Evolutionary conservation across 2,113 vertebrate species (phyloP).

Genomic region (Tinamus guttatus): DNA sequence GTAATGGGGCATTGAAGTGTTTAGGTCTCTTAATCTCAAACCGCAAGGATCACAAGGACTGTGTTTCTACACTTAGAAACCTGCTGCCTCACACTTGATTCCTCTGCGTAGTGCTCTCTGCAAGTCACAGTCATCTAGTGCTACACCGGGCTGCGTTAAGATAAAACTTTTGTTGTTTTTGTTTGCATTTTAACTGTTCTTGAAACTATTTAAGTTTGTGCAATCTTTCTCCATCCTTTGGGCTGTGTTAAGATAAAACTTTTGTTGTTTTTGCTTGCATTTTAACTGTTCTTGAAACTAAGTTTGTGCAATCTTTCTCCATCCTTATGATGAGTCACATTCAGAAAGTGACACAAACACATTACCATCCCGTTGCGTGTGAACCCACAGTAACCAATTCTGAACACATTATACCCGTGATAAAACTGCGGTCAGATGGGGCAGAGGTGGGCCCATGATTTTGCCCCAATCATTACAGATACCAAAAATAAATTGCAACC

Average conservation of each 20-base stretch:
- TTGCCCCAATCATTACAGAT: background rate
- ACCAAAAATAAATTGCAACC: background rate
- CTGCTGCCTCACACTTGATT: background rate
- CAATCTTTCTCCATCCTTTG: background rate
- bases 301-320: background rate
- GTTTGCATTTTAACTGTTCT: background rate
- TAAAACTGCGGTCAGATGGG: background rate
- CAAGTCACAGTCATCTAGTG: background rate
- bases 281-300: background rate
- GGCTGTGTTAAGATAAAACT: background rate
- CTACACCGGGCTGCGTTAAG: background rate
- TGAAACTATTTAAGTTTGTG: background rate
- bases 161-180: background rate
- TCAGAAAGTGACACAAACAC: background rate
- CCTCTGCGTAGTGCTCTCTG: background rate
- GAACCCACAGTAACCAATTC: background rate
- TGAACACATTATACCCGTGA: fast-evolving
- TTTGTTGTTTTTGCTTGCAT: background rate
- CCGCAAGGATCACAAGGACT: background rate
- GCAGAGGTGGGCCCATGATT: background rate
- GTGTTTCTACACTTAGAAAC: fast-evolving
- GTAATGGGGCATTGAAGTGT: background rate
- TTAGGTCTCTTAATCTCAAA: background rate
- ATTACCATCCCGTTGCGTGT: fast-evolving
- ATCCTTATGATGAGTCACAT: fast-evolving